A percentile compares a stretch with the other conserved stretches of the same genome.
These are phyloP conservation scores for Trissolcus japonicus DNA, from an alignment of 2,888 invertebrate species.

Conservation along the genomic window DNA sequence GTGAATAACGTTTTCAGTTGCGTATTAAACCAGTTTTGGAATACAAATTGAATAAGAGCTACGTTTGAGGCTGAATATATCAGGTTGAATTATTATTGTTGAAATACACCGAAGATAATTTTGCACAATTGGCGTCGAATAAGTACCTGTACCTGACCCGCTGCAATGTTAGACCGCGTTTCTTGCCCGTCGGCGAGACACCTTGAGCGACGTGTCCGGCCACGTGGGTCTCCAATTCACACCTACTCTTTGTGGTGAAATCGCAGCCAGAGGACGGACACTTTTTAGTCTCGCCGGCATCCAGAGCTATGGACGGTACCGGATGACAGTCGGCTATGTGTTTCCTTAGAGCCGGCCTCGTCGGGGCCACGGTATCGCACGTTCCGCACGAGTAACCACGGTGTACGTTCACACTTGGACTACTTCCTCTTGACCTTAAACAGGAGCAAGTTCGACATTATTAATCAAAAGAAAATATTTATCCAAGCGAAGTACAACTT, in stretches of 20 bases:
- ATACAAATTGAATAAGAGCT: no score
- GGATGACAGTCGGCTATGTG: slow-evolving; percentile 75
- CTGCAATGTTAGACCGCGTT: slow-evolving; percentile 75
- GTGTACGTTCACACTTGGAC: slow-evolving; percentile 64
- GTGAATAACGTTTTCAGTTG: no score
- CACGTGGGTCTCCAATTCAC: slow-evolving; percentile 76
- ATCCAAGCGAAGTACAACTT: background rate
- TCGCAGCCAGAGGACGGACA: slow-evolving; percentile 72
- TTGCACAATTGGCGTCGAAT: slow-evolving; percentile 22
- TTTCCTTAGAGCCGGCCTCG: slow-evolving; percentile 74
- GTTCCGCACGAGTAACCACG: slow-evolving; percentile 75
- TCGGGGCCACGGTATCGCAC: slow-evolving; percentile 74
- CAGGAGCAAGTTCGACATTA: no score
- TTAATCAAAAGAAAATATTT: background rate
- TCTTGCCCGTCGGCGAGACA: slow-evolving; percentile 76
- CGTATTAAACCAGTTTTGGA: no score
- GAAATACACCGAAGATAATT: background rate
- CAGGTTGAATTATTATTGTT: no score
- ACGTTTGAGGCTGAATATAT: no score
- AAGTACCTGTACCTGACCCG: slow-evolving; percentile 77
- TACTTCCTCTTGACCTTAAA: slow-evolving; percentile 70
- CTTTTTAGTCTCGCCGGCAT: slow-evolving; percentile 66
- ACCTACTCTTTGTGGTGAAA: slow-evolving; percentile 73
- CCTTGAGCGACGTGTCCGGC: slow-evolving; percentile 76
- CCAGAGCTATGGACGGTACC: slow-evolving; percentile 60